Conservation (phyloP, 2,113 vertebrate genomes). For the Chloropsis cyanopogon region DNA sequence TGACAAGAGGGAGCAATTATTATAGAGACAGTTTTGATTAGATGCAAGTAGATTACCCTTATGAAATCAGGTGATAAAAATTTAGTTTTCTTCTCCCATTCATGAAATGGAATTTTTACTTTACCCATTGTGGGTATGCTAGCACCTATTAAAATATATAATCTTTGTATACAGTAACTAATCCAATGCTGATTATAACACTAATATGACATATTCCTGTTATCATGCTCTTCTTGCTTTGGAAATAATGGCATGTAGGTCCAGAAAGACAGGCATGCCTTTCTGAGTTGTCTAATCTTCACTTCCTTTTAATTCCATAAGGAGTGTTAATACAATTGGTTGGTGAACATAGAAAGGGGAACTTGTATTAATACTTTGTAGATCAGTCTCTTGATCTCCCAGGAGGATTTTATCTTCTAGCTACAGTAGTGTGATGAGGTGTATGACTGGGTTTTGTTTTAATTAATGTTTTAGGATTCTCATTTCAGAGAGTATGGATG, state of each 20-base stretch:
- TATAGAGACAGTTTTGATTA: background rate
- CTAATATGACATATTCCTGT: background rate
- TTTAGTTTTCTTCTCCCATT: background rate
- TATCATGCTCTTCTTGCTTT: background rate
- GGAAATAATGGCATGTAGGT: background rate
- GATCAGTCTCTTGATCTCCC: background rate
- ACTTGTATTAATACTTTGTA: background rate
- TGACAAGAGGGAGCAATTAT: background rate
- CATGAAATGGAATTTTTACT: background rate
- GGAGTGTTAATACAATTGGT: background rate
- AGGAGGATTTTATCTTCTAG: conserved; percentile 36
- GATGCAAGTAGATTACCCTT: background rate
- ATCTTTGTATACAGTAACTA: background rate
- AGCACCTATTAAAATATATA: background rate
- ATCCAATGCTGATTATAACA: background rate
- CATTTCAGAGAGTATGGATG: background rate
- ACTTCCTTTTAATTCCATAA: background rate
- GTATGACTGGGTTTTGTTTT: conserved; percentile 12
- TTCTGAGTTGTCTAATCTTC: background rate
- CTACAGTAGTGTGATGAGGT: conserved; percentile 1
- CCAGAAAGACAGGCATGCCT: background rate
- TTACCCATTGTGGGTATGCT: background rate
- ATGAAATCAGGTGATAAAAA: background rate
- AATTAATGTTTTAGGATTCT: conserved; percentile 29
- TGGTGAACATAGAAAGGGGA: background rate